phyloP scores from a whole-genome alignment of 2,888 invertebrate species.

The Nymphalis urticae region DNA sequence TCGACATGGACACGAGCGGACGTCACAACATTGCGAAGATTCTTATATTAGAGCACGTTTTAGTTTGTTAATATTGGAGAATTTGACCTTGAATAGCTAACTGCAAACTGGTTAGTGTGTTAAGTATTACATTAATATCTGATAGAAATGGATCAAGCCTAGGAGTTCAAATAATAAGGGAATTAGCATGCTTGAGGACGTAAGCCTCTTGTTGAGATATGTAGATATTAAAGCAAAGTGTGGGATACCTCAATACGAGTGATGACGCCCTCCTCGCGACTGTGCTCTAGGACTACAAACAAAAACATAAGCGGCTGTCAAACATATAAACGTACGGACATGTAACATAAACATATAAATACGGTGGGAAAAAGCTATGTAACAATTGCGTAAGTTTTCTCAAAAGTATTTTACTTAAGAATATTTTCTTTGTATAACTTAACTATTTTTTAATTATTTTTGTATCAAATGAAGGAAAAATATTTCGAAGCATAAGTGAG shows the following conservation, averaged over 20 bases:
- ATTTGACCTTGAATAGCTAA: constrained; percentile 11
- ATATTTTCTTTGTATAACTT: not conserved
- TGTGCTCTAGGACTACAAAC: constrained; percentile 82
- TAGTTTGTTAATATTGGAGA: constrained; percentile 34
- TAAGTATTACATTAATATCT: constrained; percentile 5
- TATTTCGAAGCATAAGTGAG: constrained; percentile 16
- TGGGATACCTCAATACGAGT: constrained; percentile 80
- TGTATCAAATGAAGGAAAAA: not conserved
- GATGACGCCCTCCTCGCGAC: constrained; percentile 82
- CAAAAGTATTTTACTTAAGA: not conserved
- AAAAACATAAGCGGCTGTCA: constrained; percentile 79
- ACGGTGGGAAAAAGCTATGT: constrained; percentile 40
- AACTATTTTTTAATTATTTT: no score
- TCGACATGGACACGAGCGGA: constrained; percentile 70
- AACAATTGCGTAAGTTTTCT: constrained; percentile 12
- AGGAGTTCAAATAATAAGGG: constrained; percentile 22
- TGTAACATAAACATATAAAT: constrained; percentile 61
- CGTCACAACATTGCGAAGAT: constrained; percentile 74
- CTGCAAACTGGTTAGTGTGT: constrained; percentile 7
- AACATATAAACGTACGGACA: constrained; percentile 70
- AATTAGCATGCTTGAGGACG: constrained; percentile 28
- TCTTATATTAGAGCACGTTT: constrained; percentile 30
- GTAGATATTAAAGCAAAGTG: constrained; percentile 72
- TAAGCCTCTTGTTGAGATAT: constrained; percentile 21
- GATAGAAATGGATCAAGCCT: constrained; percentile 12